These are phyloP conservation scores for Coracias cyanogaster DNA, from an alignment of 2,797 vertebrate genomes.

Conservation along the genomic window DNA sequence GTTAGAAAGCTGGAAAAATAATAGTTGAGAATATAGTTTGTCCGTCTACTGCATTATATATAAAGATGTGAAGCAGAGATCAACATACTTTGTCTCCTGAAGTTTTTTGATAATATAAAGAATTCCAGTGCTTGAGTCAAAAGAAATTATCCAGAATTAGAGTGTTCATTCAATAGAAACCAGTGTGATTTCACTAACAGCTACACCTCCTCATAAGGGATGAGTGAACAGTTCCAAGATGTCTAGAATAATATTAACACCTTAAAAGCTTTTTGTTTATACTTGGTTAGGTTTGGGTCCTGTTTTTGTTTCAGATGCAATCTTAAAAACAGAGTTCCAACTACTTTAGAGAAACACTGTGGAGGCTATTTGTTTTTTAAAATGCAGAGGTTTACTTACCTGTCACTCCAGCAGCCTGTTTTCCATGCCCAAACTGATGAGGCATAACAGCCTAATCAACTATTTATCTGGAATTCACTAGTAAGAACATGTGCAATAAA, in stretches of 20 bases:
- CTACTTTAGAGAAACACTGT: background rate
- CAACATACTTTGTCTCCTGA: background rate
- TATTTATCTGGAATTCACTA: background rate
- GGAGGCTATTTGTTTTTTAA: background rate
- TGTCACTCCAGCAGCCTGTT: background rate
- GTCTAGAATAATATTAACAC: constrained; percentile 13
- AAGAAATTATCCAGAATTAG: background rate
- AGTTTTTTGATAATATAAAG: background rate
- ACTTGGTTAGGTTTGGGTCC: background rate
- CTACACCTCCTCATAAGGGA: background rate
- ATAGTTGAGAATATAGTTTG: background rate
- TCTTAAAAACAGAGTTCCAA: constrained; percentile 22
- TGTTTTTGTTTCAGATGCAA: background rate
- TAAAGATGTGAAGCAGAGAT: background rate
- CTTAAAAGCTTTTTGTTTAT: constrained; percentile 40
- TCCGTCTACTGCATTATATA: background rate
- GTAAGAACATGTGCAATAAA: background rate
- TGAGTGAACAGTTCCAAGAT: background rate
- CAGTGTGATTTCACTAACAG: background rate
- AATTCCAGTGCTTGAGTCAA: constrained; percentile 10
- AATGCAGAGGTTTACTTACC: constrained; percentile 6
- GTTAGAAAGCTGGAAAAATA: background rate
- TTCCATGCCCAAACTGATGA: background rate
- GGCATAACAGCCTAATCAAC: background rate
- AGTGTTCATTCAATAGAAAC: background rate